Percentiles rank a stretch among this genome's conserved stretches.
These are phyloP conservation scores for Dermolepida albohirtum DNA, from an alignment of 2,888 invertebrate genomes.

Conservation along the genomic window DNA sequence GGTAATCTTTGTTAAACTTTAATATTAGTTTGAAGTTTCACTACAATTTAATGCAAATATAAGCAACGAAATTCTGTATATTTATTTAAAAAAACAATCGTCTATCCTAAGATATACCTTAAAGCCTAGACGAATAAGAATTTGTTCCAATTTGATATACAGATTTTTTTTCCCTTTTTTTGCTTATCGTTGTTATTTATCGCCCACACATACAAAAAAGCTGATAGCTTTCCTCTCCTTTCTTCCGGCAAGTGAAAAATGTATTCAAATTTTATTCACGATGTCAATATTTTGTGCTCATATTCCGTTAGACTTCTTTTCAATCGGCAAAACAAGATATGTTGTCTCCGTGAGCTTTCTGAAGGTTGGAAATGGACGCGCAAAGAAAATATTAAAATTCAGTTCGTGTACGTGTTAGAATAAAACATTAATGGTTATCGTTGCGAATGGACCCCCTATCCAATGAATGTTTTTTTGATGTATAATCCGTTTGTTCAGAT, in stretches of 20 bases:
- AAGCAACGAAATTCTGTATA: too few relatives aligned
- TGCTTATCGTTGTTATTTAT: too few relatives aligned
- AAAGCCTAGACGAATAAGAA: slow-evolving; percentile 14
- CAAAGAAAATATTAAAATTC: slow-evolving; percentile 29
- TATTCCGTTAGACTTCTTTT: slow-evolving; percentile 36
- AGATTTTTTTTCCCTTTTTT: slow-evolving; percentile 47
- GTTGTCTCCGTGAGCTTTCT: neutral
- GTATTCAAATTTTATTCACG: slow-evolving; percentile 38
- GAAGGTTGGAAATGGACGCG: neutral
- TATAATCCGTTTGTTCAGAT: too few relatives aligned
- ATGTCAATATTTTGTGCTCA: slow-evolving; percentile 37
- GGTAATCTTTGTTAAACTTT: too few relatives aligned
- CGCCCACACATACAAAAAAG: too few relatives aligned
- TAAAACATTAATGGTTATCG: slow-evolving; percentile 22
- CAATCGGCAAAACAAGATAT: slow-evolving; percentile 33
- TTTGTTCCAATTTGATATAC: slow-evolving; percentile 23
- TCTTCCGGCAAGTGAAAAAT: slow-evolving; percentile 8
- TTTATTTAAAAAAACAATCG: too few relatives aligned
- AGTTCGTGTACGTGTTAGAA: neutral
- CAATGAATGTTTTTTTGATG: too few relatives aligned
- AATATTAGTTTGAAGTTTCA: too few relatives aligned
- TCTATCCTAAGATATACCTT: too few relatives aligned
- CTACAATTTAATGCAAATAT: too few relatives aligned
- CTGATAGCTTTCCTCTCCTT: too few relatives aligned
- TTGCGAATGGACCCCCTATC: too few relatives aligned